Percentiles rank a stretch among this genome's conserved stretches.
These are phyloP conservation scores for Basileuterus tristriatus DNA, from an alignment of 2,797 vertebrate genomes.

Conservation along the genomic window DNA sequence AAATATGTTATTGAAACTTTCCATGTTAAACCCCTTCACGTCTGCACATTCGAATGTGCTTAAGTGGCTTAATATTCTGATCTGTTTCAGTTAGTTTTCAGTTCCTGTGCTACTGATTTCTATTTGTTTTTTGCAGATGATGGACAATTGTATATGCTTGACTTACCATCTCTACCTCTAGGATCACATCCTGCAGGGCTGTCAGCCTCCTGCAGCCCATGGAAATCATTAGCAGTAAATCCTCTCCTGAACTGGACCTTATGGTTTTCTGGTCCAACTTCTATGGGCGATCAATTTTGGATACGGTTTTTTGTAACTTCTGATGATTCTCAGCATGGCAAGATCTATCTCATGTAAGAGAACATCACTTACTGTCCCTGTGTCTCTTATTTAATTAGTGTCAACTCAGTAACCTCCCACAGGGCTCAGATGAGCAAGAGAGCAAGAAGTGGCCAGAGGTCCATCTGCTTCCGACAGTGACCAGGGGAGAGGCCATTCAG, in stretches of 20 bases:
- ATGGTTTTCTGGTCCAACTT: not conserved
- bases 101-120: not conserved
- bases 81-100: not conserved
- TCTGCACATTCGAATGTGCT: not conserved
- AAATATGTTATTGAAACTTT: not conserved
- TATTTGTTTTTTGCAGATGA: not conserved
- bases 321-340: not conserved
- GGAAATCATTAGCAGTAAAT: not conserved
- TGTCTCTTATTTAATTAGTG: not conserved
- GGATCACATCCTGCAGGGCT: not conserved
- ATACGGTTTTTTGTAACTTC: not conserved
- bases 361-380: not conserved
- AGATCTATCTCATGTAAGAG: not conserved
- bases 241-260: not conserved
- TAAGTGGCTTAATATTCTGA: not conserved
- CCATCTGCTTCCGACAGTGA: not conserved
- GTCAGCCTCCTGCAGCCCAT: not conserved
- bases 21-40: accelerated
- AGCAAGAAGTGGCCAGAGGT: not conserved
- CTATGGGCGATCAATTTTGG: not conserved
- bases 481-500: not conserved
- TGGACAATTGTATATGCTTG: not conserved
- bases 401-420: not conserved
- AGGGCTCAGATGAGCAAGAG: not conserved
- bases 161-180: not conserved